Base-by-base conservation (phyloP, 2,797 vertebrate species). In the Fringilla coelebs region DNA sequence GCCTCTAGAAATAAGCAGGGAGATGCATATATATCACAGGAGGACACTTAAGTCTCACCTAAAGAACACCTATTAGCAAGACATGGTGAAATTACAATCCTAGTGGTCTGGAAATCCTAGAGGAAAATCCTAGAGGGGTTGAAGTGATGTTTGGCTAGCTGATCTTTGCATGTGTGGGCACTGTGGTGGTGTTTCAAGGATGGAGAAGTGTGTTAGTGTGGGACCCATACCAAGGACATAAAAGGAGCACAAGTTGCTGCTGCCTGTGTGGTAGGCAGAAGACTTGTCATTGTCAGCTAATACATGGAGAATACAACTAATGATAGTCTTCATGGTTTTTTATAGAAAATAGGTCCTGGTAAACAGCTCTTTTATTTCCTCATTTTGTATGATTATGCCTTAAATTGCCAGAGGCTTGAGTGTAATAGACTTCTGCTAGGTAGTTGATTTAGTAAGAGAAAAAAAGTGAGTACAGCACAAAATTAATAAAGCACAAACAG, bases 401-500 rank as follows among this genome's bases (percentile, higher is more conserved):
- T 86, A 79, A 76, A 49, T 77, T 89, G 71, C 63, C 49, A 74
- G 61, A 76, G n/a, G 45, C 67, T 73, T 41, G 28, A 75, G n/a
- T 26, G 7, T 66, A 81, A 70, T 17, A 82, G 29, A 52, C 26
- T 76, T 90, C 55, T 0, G 2, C 41, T 55, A 60, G 36, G 60
- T 62, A 21, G 46, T 82, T 89, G 67, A 90, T 82, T 74, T 83
- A 77, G 55, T 72, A 68, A 55, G 58, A 79, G 14, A 55, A 86
- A 76, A 74, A 51, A 89, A 52, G 32, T 45, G 36, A 87, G 31
- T 48, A 63, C 63, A 82, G 68, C 45, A 76, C 52, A 54, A 86
- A 93, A 84, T 85, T 63, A 87, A 79, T 87, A 93, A 89, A 93
- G 71, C 60, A 61, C 48, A 74, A 92, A 67, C 52, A 79, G 71